Percentiles rank a stretch among this genome's conserved stretches.
Conservation (phyloP, 2,113 vertebrate species). For the Cercopithecus mona region DNA sequence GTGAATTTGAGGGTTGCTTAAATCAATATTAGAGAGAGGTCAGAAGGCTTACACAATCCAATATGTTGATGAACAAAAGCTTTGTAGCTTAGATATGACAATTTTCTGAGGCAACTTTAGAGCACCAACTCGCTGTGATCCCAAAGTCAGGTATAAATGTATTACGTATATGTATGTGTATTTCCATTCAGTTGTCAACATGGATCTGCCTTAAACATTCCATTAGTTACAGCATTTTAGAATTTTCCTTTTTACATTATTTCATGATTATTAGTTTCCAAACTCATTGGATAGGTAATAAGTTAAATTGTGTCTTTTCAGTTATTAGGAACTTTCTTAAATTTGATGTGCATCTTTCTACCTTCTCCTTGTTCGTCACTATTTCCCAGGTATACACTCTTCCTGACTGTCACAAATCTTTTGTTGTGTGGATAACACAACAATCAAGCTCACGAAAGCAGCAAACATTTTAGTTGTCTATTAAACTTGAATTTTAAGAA, state of each 20-base stretch:
- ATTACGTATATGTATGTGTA: background rate
- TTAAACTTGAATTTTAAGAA: conserved; percentile 27
- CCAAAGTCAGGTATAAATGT: background rate
- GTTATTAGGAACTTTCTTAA: background rate
- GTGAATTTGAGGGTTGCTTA: conserved; percentile 42
- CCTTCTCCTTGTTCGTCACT: background rate
- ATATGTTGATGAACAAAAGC: background rate
- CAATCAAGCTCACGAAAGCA: background rate
- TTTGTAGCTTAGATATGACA: background rate
- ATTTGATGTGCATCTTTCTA: background rate
- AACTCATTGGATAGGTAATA: conserved; percentile 33
- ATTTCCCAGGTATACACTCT: background rate
- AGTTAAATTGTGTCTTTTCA: conserved; percentile 28
- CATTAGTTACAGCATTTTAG: background rate
- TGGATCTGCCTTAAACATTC: background rate
- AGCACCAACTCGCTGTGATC: background rate
- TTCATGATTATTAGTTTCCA: conserved; percentile 41
- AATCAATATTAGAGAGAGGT: conserved; percentile 33
- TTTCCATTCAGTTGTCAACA: background rate
- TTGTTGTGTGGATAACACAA: background rate
- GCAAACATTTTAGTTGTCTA: background rate
- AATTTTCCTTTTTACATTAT: background rate
- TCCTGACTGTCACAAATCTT: background rate
- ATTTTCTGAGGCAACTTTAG: background rate
- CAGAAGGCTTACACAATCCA: conserved; percentile 20